Evolutionary conservation across 2,113 vertebrate species (phyloP).

Genomic region (Apteryx mantelli): DNA sequence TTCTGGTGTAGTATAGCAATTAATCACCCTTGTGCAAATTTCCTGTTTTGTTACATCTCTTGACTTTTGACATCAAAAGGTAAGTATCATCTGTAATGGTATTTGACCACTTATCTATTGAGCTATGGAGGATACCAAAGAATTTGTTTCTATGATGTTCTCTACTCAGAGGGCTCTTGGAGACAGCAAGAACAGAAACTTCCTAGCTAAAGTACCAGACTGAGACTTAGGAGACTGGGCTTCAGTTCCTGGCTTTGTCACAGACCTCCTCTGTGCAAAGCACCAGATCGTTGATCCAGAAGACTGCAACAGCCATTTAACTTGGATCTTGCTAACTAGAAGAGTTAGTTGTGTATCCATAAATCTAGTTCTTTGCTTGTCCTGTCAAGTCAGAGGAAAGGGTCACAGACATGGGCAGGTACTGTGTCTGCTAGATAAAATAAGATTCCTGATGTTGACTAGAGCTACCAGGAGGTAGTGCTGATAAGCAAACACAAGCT

Average conservation of each 20-base stretch:
- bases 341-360: neutral
- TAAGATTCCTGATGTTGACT: neutral
- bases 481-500: neutral
- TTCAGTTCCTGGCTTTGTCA: neutral
- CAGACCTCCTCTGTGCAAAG: neutral
- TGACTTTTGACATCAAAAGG: neutral
- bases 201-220: neutral
- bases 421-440: neutral
- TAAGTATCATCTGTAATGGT: neutral
- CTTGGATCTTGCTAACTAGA: neutral
- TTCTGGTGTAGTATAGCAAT: neutral
- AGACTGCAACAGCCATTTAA: neutral
- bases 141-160: neutral
- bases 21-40: neutral
- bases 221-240: neutral
- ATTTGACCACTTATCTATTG: neutral
- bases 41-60: neutral
- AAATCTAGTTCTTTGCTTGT: neutral
- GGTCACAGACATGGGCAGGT: neutral
- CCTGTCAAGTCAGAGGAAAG: neutral
- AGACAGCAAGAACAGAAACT: neutral
- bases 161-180: neutral
- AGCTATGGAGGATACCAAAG: neutral
- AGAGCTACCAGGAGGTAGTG: neutral
- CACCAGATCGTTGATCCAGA: neutral